Evolutionary conservation across 2,113 vertebrate genomes (phyloP).

Genomic region (Gracilinanus agilis): DNA sequence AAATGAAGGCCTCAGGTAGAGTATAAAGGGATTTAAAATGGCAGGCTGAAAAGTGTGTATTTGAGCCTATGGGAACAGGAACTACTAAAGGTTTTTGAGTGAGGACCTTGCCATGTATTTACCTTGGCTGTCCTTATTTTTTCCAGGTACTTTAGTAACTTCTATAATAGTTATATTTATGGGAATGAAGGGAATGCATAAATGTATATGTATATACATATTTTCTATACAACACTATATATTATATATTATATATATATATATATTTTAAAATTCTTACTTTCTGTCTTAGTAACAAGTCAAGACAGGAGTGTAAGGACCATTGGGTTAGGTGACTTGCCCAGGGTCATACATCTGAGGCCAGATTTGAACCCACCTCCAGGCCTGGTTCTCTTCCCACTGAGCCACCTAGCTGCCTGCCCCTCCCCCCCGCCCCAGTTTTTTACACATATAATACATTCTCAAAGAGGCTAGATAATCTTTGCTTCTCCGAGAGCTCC

Average conservation of each 20-base stretch:
- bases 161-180: not conserved
- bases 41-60: not conserved
- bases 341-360: no score
- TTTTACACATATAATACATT: no score
- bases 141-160: not conserved
- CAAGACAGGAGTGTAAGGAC: no score
- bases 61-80: not conserved
- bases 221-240: not conserved
- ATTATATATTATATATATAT: no score
- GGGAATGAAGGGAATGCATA: not conserved
- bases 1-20: not conserved
- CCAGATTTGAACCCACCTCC: no score
- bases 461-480: not conserved
- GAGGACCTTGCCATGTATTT: not conserved
- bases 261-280: no score
- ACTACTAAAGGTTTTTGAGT: not conserved
- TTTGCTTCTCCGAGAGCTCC: not conserved
- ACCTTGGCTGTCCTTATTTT: not conserved
- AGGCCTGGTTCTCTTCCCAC: no score
- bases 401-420: no score
- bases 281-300: no score
- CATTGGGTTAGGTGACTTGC: no score
- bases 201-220: not conserved
- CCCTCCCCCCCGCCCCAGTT: no score
- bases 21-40: not conserved